Percentiles rank a stretch among this genome's conserved stretches.
These are phyloP conservation scores for Monochamus alternatus DNA, from an alignment of 2,888 invertebrate species.

Conservation along the genomic window DNA sequence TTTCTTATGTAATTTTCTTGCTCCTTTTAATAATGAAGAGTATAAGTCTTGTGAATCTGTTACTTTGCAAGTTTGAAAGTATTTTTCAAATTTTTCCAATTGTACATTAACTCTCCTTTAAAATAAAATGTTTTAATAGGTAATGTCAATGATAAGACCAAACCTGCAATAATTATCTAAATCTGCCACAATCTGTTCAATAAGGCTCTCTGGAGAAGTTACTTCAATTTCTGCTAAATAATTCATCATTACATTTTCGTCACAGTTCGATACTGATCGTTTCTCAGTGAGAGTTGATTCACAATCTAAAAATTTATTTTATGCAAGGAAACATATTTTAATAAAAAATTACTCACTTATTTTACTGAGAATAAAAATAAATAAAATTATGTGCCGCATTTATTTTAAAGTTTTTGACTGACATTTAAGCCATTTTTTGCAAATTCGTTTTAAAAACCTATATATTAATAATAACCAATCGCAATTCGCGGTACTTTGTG, in stretches of 20 bases:
- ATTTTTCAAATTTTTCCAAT: conserved; percentile 67
- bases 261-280: conserved; percentile 52
- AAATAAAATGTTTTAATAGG: conserved; percentile 28
- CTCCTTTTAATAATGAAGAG: conserved; percentile 69
- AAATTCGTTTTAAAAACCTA: too few relatives aligned
- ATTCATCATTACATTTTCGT: conserved; percentile 70
- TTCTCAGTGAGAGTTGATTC: background rate
- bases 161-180: conserved; percentile 67
- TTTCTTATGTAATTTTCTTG: conserved; percentile 68
- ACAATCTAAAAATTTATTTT: conserved; percentile 18
- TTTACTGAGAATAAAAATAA: conserved; percentile 9
- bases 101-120: conserved; percentile 64
- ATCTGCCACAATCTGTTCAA: conserved; percentile 69
- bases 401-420: background rate
- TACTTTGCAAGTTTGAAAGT: conserved; percentile 68
- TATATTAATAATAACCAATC: too few relatives aligned
- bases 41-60: conserved; percentile 70
- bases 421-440: too few relatives aligned
- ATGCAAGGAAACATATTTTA: background rate
- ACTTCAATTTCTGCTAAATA: conserved; percentile 73
- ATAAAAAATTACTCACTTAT: conserved; percentile 12
- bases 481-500: too few relatives aligned
- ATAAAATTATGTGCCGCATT: conserved; percentile 22
- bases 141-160: background rate
- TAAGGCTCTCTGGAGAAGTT: conserved; percentile 73